Conservation (phyloP, 1,140 invertebrate species). For the Drosophila setifemur region DNA sequence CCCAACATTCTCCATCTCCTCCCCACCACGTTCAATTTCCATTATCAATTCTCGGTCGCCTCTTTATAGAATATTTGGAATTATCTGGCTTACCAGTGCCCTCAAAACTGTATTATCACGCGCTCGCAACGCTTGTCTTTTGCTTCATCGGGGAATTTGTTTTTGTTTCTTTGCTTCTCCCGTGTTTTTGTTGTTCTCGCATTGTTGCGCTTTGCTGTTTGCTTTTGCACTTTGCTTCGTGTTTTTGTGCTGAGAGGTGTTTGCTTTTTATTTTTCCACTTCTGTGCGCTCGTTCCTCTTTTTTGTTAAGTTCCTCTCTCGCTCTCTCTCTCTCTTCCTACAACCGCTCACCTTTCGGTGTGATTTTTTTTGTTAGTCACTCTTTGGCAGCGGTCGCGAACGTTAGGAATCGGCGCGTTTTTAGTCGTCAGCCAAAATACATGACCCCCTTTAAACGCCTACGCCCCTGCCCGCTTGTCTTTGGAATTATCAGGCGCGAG, state of each 20-base stretch:
- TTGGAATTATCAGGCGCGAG: constrained; percentile 38
- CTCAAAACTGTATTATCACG: constrained; percentile 67
- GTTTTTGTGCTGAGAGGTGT: constrained; percentile 35
- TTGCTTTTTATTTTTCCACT: constrained; percentile 21
- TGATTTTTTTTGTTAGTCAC: constrained; percentile 58
- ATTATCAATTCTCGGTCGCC: constrained; percentile 3
- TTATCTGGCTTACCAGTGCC: constrained; percentile 5
- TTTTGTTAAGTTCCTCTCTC: constrained; percentile 22
- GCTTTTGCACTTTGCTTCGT: constrained; percentile 62
- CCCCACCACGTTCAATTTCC: neutral
- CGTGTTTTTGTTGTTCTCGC: constrained; percentile 26
- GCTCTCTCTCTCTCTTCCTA: constrained; percentile 8
- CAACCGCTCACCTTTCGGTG: constrained; percentile 45
- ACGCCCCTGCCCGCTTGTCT: constrained; percentile 8
- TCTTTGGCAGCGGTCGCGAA: constrained; percentile 69
- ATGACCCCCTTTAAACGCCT: constrained; percentile 13
- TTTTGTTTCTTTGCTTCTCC: constrained; percentile 10
- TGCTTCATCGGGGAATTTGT: constrained; percentile 21
- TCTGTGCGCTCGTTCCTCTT: constrained; percentile 2
- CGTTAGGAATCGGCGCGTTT: constrained; percentile 62
- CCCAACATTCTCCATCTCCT: neutral
- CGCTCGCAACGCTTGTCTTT: constrained; percentile 22
- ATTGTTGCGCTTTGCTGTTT: constrained; percentile 51
- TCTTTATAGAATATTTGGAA: neutral
- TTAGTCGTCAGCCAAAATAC: constrained; percentile 42